Evolutionary conservation across 2,888 invertebrate genomes (phyloP).

Genomic region (Sesia apiformis): DNA sequence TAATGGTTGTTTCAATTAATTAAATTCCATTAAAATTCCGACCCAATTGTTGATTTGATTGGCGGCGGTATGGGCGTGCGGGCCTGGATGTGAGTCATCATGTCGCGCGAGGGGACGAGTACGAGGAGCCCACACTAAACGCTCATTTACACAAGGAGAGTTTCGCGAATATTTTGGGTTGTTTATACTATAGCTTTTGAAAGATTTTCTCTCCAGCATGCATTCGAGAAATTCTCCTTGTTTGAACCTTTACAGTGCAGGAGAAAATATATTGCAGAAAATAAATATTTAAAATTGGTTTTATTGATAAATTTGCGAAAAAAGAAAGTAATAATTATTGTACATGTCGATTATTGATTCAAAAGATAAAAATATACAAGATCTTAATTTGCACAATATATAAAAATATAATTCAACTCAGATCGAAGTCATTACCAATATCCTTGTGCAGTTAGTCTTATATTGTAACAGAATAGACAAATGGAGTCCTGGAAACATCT

Average conservation of each 20-base stretch:
- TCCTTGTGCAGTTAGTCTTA: constrained; percentile 71
- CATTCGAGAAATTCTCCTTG: neutral
- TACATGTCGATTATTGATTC: constrained; percentile 72
- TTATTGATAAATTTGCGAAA: constrained; percentile 72
- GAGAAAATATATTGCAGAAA: neutral
- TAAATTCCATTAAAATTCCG: constrained; percentile 64
- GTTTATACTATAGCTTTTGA: neutral
- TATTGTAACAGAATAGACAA: constrained; percentile 49
- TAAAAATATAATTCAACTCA: constrained; percentile 73
- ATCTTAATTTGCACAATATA: constrained; percentile 67
- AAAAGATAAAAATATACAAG: constrained; percentile 71
- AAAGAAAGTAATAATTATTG: constrained; percentile 66
- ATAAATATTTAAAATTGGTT: constrained; percentile 67
- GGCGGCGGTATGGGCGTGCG: constrained; percentile 33
- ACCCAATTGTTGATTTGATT: constrained; percentile 48
- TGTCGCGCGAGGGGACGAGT: constrained; percentile 15
- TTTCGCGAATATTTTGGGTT: no score
- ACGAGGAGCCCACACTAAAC: constrained; percentile 3
- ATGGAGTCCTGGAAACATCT: constrained; percentile 62
- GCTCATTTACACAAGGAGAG: no score
- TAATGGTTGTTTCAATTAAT: constrained; percentile 65
- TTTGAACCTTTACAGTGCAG: neutral
- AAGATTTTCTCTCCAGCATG: neutral
- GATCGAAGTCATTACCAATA: constrained; percentile 71
- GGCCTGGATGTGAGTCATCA: constrained; percentile 37